Evolutionary conservation across 2,888 invertebrate species (phyloP).

Genomic region (Frankliniella intonsa): DNA sequence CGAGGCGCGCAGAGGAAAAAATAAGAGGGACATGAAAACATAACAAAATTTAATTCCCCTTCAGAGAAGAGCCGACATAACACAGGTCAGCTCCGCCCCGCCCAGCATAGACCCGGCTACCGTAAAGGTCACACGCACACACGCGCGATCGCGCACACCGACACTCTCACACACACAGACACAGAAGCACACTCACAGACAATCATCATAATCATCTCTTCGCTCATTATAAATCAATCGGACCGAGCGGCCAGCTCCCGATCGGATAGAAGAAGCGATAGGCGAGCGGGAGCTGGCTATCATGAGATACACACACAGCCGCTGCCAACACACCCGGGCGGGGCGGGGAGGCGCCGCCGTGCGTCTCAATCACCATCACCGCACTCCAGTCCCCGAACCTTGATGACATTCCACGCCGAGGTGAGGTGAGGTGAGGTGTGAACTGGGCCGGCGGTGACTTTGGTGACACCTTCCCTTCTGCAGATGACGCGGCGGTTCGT

Average conservation of each 20-base stretch:
- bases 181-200: not conserved
- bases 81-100: not conserved
- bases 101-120: not conserved
- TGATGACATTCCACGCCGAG: no score
- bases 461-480: no score
- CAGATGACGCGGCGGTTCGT: no score
- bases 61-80: not conserved
- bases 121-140: constrained; percentile 5
- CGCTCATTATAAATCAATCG: constrained; percentile 11
- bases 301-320: not conserved
- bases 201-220: not conserved
- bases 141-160: not conserved
- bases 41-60: constrained; percentile 21
- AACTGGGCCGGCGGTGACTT: no score
- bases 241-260: not conserved
- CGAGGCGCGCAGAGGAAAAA: not conserved
- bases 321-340: not conserved
- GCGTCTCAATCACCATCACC: no score
- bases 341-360: no score
- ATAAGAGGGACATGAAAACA: constrained; percentile 11
- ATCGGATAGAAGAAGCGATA: constrained; percentile 20
- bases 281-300: not conserved
- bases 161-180: not conserved
- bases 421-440: no score
- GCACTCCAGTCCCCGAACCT: no score